Evolutionary conservation across 92 coral and sea anemone species (phyloP), one percentile per base, ranked within the genome.

Genomic region (Epizoanthus scotinus): DNA sequence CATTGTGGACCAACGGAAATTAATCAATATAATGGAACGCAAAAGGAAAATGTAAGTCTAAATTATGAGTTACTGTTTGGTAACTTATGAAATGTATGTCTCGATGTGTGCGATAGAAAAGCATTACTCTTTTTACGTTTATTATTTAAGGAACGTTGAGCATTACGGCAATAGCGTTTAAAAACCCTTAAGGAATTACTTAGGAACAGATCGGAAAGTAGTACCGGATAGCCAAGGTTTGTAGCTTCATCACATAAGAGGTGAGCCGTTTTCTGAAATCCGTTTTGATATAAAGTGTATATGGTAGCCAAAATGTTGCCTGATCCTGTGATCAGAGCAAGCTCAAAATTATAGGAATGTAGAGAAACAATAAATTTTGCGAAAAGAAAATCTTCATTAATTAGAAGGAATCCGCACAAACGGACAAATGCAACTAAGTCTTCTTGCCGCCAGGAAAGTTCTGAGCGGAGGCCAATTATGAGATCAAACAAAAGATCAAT

Each of bases 21-120:
- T 6, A 62, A 62, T 0, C 67, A 62, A 9, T 10, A 40, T 7
- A 69, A 69, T 47, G 27, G 34, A 20, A 44, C 44, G 3, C 28
- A 40, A 21, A 50, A 69, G 29, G 29, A 40, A 69, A 17, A 69
- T 26, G 29, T 69, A 69, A 69, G 20, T 70, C 42, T 44, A 29
- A 69, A 40, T n/a, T 42, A 42, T 0, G 19, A 6, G 74, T 69
- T 69, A 20, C 9, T 29, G 0, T 15, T 25, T 62, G 25, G 28
- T 17, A 62, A 22, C 67, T n/a, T 25, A 14, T 10, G 29, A 26
- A 61, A 24, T 61, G 9, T 24, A 61, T 24, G 26, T 22, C 8
- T 17, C 8, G 29, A 22, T 27, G 3, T 8, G 36, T 31, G 67
- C 15, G 31, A 25, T 4, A 42, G 49, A 8, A 42, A 4, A 42